Conservation (phyloP, 2,113 vertebrate genomes). For the Theropithecus gelada region DNA sequence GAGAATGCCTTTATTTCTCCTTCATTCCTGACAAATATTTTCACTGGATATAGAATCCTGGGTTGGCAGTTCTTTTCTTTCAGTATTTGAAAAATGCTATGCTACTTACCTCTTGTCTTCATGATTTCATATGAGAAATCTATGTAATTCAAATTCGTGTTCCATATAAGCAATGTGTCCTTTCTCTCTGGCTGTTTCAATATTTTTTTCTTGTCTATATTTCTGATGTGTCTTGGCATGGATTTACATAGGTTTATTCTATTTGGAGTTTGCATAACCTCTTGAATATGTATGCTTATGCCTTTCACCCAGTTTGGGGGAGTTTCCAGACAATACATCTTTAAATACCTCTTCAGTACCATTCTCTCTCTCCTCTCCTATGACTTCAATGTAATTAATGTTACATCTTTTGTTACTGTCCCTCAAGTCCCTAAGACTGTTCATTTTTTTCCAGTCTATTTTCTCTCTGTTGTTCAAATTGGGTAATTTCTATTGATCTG, state of each 20-base stretch:
- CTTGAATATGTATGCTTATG: conserved; percentile 12
- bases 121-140: background rate
- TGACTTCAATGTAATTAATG: background rate
- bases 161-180: background rate
- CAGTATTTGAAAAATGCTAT: background rate
- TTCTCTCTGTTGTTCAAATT: background rate
- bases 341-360: background rate
- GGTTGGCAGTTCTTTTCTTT: background rate
- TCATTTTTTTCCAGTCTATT: background rate
- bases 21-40: background rate
- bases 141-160: background rate
- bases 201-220: background rate
- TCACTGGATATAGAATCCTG: background rate
- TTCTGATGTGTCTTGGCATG: background rate
- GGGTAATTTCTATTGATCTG: background rate
- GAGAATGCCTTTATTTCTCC: background rate
- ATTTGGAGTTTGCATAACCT: background rate
- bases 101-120: background rate
- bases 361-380: background rate
- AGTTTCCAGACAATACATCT: background rate
- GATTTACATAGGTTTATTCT: background rate
- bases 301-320: conserved; percentile 5
- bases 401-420: background rate
- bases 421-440: background rate
- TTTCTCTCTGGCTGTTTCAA: background rate